These are phyloP conservation scores for Axis porcinus DNA, from an alignment of 2,113 vertebrate species.

Conservation along the genomic window DNA sequence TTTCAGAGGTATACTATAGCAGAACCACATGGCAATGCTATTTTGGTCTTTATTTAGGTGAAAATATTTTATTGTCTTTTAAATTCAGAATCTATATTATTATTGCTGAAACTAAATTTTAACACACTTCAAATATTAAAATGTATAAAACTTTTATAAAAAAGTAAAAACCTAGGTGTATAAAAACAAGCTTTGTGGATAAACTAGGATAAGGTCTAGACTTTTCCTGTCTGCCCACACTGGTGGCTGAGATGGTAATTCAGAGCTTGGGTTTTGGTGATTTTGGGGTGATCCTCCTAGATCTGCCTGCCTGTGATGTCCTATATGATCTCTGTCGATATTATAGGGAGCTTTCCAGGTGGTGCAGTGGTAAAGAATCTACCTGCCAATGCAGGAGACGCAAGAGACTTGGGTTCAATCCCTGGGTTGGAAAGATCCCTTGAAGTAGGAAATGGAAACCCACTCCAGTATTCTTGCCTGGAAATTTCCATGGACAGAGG, in stretches of 20 bases:
- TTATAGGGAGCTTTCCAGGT: background rate
- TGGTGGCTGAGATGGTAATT: background rate
- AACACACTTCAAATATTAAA: background rate
- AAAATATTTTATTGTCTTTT: background rate
- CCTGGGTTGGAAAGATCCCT: background rate
- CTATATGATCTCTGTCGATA: background rate
- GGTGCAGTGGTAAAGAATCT: background rate
- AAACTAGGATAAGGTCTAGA: background rate
- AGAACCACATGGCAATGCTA: background rate
- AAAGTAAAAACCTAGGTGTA: background rate
- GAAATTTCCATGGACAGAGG: background rate
- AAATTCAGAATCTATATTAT: background rate
- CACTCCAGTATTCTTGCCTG: background rate
- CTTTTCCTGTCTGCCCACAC: background rate
- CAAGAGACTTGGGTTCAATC: background rate
- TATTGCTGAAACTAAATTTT: background rate
- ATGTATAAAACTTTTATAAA: background rate
- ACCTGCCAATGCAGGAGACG: background rate
- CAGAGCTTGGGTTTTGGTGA: background rate
- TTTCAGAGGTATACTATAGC: background rate
- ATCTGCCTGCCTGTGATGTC: background rate
- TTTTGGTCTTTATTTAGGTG: background rate
- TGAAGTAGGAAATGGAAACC: background rate
- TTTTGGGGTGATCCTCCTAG: background rate
- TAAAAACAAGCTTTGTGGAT: background rate